Percentiles rank a stretch among this genome's conserved stretches.
Conservation (phyloP, 2,888 invertebrate species). For the Parnassius orleans region DNA sequence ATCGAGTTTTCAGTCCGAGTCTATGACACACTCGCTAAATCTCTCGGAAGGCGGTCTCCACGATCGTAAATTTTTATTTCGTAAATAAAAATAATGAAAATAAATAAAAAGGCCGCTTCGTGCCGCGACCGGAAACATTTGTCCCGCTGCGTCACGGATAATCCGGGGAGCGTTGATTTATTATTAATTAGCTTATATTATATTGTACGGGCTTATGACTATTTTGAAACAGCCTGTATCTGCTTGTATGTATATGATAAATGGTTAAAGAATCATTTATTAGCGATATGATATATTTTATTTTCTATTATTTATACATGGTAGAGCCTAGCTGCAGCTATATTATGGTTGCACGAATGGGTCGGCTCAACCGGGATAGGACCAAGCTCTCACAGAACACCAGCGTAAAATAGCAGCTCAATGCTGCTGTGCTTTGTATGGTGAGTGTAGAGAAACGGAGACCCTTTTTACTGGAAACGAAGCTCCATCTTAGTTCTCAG, state of each 20-base stretch:
- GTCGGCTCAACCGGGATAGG: no score
- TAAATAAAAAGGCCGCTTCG: constrained; percentile 67
- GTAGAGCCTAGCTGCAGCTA: no score
- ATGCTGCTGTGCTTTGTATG: no score
- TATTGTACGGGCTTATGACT: constrained; percentile 49
- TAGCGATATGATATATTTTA: no score
- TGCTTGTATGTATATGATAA: not conserved
- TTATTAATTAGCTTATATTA: constrained; percentile 73
- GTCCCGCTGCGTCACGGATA: constrained; percentile 71
- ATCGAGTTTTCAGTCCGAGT: constrained; percentile 63
- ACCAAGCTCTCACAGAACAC: no score
- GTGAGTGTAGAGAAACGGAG: no score
- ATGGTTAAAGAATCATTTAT: no score
- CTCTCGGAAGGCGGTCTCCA: constrained; percentile 75
- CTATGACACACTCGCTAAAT: constrained; percentile 78
- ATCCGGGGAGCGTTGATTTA: constrained; percentile 75
- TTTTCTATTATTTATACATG: no score
- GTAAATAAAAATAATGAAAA: constrained; percentile 78
- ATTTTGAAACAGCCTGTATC: constrained; percentile 27
- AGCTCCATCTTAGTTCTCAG: no score
- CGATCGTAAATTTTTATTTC: constrained; percentile 75
- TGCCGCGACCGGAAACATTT: constrained; percentile 73
- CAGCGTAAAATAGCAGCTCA: no score
- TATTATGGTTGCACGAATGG: no score
- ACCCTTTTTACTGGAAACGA: no score